Conservation (phyloP, 2,888 invertebrate species). For the Conops quadrifasciatus region DNA sequence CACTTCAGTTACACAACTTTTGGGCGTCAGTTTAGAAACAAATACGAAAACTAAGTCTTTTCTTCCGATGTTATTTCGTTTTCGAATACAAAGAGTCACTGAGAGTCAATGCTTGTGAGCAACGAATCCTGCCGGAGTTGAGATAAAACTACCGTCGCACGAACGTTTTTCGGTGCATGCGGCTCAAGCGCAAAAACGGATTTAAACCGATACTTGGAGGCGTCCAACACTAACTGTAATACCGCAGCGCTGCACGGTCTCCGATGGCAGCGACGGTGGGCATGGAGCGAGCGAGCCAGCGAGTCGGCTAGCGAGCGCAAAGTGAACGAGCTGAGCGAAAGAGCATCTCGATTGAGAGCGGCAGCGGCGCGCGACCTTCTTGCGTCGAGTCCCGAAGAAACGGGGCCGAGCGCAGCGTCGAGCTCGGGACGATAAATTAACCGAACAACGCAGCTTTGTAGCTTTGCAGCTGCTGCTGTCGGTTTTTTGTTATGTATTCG, state of each 20-base stretch:
- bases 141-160: constrained; percentile 7
- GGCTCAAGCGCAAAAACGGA: constrained; percentile 39
- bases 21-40: too few relatives aligned
- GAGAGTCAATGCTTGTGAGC: too few relatives aligned
- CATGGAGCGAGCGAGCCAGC: constrained; percentile 37
- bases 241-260: constrained; percentile 13
- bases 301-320: neutral
- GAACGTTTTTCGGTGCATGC: constrained; percentile 32
- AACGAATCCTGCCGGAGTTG: neutral
- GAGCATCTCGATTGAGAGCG: constrained; percentile 10
- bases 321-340: constrained; percentile 33
- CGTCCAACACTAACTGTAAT: constrained; percentile 40
- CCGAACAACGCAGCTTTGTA: constrained; percentile 40
- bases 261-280: neutral
- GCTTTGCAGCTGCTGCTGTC: constrained; percentile 38
- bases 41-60: too few relatives aligned
- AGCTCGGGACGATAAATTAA: constrained; percentile 16
- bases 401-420: constrained; percentile 40
- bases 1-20: too few relatives aligned
- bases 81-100: too few relatives aligned
- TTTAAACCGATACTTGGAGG: constrained; percentile 32
- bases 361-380: constrained; percentile 60
- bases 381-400: constrained; percentile 66
- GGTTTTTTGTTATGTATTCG: constrained; percentile 32
- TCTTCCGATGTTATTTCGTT: too few relatives aligned